Evolutionary conservation across 2,113 vertebrate species (phyloP).

Genomic region (Actinemys pallida): DNA sequence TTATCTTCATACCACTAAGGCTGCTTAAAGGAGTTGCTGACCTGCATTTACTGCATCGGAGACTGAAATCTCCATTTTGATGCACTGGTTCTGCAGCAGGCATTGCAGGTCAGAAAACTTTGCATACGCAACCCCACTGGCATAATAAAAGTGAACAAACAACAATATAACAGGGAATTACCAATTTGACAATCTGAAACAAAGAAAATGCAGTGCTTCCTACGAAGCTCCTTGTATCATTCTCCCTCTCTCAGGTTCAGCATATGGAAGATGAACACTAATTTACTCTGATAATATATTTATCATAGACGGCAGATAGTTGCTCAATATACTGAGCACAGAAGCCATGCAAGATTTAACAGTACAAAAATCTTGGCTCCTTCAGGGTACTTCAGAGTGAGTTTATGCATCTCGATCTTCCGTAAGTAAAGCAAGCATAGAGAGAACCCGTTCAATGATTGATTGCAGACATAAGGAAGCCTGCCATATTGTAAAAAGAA

Average conservation of each 20-base stretch:
- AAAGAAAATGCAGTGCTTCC: neutral
- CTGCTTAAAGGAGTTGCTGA: neutral
- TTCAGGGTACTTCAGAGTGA: neutral
- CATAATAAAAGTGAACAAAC: neutral
- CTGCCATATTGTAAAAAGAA: too few species aligned
- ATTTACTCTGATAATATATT: neutral
- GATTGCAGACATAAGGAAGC: too few species aligned
- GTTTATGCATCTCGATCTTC: too few species aligned
- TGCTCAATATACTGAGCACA: neutral
- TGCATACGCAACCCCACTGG: neutral
- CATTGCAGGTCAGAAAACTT: neutral
- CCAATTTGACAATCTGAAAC: neutral
- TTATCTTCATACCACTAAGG: neutral
- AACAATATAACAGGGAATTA: neutral
- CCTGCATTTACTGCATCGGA: neutral
- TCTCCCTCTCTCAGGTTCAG: neutral
- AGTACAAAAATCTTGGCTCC: neutral
- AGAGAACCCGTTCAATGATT: too few species aligned
- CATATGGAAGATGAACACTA: neutral
- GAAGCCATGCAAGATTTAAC: neutral
- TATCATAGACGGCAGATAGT: neutral
- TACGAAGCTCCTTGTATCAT: neutral
- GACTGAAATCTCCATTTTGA: neutral
- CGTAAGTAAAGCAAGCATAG: too few species aligned
- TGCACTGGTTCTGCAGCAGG: neutral